Conservation (phyloP, 1,140 invertebrate species). For the Orius laevigatus region DNA sequence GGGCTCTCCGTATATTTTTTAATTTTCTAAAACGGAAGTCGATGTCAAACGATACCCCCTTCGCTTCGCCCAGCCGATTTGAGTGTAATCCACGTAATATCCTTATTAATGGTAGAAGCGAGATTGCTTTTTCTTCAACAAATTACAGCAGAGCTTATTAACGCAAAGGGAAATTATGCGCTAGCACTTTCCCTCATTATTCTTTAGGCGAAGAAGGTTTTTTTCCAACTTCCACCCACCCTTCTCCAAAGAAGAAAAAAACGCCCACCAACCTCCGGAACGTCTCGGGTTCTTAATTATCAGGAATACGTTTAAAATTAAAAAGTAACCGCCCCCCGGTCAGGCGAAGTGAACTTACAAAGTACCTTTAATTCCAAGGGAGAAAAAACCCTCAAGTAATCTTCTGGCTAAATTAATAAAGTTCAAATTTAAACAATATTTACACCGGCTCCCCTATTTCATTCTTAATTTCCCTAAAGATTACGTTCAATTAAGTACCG, state of each 20-base stretch:
- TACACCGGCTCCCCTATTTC: slow-evolving; percentile 5
- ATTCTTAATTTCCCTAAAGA: slow-evolving; percentile 9
- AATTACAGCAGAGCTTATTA: slow-evolving; percentile 13
- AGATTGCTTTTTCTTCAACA: slow-evolving; percentile 14
- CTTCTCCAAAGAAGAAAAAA: neutral
- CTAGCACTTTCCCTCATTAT: slow-evolving; percentile 14
- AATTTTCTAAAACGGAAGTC: slow-evolving; percentile 14
- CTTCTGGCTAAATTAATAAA: slow-evolving; percentile 11
- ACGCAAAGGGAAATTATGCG: slow-evolving; percentile 15
- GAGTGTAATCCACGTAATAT: slow-evolving; percentile 15
- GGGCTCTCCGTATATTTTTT: slow-evolving; percentile 10
- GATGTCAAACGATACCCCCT: slow-evolving; percentile 14
- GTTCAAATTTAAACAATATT: slow-evolving; percentile 12
- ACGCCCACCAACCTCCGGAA: too few relatives aligned
- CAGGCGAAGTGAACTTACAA: slow-evolving; percentile 8
- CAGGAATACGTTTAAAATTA: slow-evolving; percentile 16
- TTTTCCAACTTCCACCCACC: slow-evolving; percentile 1
- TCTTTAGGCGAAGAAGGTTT: slow-evolving; percentile 6
- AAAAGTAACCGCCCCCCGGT: slow-evolving; percentile 10
- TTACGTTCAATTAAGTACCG: slow-evolving; percentile 8
- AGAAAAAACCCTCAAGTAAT: slow-evolving; percentile 4
- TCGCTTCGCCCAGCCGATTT: slow-evolving; percentile 1
- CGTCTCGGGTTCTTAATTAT: slow-evolving; percentile 12
- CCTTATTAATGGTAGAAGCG: slow-evolving; percentile 12
- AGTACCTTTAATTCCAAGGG: slow-evolving; percentile 9